Evolutionary conservation across 1,140 invertebrate genomes (phyloP).

Genomic region (Pteromalus puparum): DNA sequence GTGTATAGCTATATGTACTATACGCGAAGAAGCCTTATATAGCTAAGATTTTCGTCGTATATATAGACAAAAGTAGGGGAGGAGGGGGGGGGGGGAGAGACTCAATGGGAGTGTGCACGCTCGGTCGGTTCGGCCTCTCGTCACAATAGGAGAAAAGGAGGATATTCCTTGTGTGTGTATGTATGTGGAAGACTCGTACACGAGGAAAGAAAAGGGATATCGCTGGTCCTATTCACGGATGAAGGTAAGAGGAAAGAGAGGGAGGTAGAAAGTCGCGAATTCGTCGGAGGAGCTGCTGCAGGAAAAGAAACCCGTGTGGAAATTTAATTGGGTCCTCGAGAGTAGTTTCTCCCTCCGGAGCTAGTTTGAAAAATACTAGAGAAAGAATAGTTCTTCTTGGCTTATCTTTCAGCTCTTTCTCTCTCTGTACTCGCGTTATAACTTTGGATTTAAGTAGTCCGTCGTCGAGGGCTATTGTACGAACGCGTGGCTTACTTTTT

Average conservation of each 20-base stretch:
- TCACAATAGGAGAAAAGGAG: not conserved
- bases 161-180: not conserved
- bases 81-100: no score
- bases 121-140: not conserved
- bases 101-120: conserved; percentile 1
- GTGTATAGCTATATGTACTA: not conserved
- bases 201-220: conserved; percentile 10
- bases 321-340: conserved; percentile 41
- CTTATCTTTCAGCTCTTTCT: no score
- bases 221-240: not conserved
- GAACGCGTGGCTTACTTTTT: no score
- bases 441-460: not conserved
- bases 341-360: not conserved
- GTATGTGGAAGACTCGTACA: not conserved
- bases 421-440: not conserved
- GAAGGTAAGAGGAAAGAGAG: not conserved
- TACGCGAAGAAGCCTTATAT: not conserved
- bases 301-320: not conserved
- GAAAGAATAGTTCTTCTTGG: not conserved
- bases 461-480: not conserved
- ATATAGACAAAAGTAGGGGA: not conserved
- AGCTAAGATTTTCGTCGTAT: conserved; percentile 20
- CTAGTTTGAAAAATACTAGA: not conserved
- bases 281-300: not conserved
- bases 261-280: not conserved